phyloP scores from a whole-genome alignment of 2,113 vertebrate species.

The Cryptomyrus ogoouensis region DNA sequence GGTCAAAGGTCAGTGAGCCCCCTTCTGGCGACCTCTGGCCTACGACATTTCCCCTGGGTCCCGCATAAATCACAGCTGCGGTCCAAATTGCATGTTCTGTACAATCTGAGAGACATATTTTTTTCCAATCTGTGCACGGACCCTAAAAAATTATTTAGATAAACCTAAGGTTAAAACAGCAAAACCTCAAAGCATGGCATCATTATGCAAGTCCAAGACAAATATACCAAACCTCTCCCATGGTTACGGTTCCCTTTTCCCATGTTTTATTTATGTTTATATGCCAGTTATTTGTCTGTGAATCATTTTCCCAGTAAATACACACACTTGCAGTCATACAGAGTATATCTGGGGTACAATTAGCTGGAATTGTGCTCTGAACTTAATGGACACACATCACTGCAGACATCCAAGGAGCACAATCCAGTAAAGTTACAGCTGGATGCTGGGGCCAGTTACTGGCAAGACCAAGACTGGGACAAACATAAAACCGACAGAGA shows the following conservation, averaged over 20 bases:
- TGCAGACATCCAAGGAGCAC: background rate
- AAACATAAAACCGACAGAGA: background rate
- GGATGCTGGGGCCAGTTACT: background rate
- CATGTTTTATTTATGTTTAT: constrained; percentile 22
- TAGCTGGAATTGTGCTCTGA: background rate
- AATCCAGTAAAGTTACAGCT: background rate
- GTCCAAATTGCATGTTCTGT: constrained; percentile 23
- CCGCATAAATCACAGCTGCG: constrained; percentile 12
- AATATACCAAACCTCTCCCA: constrained; percentile 35
- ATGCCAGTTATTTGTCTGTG: background rate
- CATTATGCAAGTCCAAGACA: constrained; percentile 42
- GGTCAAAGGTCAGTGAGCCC: background rate
- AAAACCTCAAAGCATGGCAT: constrained; percentile 37
- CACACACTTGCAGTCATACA: background rate
- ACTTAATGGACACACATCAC: background rate
- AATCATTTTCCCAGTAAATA: background rate
- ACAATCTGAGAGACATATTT: constrained; percentile 17
- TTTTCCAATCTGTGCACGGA: background rate
- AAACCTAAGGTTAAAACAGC: constrained; percentile 47
- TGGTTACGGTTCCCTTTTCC: constrained; percentile 23
- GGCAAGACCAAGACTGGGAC: background rate
- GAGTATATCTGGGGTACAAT: background rate
- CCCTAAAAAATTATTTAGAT: constrained; percentile 23
- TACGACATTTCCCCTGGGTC: background rate
- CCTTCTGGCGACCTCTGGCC: background rate